phyloP scores from a whole-genome alignment of 2,113 vertebrate genomes.

The Elaphurus davidianus region DNA sequence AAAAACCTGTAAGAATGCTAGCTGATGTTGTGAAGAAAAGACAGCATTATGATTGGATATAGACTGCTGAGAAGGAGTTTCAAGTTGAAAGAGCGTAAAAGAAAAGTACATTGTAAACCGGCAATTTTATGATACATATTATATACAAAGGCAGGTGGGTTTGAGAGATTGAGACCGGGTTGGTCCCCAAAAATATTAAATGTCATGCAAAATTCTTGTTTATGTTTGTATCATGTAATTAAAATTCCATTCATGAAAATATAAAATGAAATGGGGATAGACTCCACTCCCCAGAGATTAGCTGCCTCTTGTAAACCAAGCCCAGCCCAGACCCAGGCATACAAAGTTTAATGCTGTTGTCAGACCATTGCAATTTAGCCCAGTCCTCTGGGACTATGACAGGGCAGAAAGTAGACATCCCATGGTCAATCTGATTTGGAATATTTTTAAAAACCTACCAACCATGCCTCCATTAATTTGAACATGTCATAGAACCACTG shows the following conservation, averaged over 20 bases:
- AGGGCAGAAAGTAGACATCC: background rate
- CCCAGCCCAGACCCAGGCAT: background rate
- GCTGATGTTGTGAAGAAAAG: background rate
- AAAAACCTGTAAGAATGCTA: background rate
- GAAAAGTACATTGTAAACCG: background rate
- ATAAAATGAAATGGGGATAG: background rate
- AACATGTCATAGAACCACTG: background rate
- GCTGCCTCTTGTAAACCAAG: background rate
- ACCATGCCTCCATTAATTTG: slow-evolving; percentile 19
- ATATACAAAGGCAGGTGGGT: background rate
- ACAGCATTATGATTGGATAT: background rate
- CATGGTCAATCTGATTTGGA: background rate
- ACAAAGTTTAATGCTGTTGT: background rate
- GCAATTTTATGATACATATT: background rate
- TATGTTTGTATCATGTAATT: background rate
- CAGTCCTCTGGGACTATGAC: background rate
- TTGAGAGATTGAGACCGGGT: background rate
- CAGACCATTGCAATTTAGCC: background rate
- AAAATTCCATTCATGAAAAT: slow-evolving; percentile 1
- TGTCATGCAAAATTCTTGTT: background rate
- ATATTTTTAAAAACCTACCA: slow-evolving; percentile 4
- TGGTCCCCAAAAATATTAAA: background rate
- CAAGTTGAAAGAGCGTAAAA: background rate
- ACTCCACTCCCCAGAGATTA: background rate
- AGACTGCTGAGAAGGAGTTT: background rate